Base-by-base conservation (phyloP, 2,797 vertebrate genomes). In the Pangasius mekongensis region DNA sequence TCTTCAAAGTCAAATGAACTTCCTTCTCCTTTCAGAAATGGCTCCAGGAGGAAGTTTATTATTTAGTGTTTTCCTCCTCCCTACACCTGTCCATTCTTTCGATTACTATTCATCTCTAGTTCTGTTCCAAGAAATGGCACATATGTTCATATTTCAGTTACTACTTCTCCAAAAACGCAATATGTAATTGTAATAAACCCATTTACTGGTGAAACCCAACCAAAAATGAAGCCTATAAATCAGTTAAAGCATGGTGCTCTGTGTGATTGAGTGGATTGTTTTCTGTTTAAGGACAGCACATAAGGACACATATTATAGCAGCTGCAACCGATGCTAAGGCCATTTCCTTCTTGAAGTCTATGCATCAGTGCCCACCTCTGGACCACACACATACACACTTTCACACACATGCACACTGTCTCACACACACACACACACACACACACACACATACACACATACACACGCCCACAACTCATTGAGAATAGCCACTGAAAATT, bases 401-500 rank as follows among this genome's bases (percentile, higher is more conserved):
- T 67, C 62, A 69, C 67, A 82, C 88, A 77, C 54, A 30, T 47
- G 43, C 43, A 47, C 43, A 47, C 43, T 47, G 6, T 47, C 39
- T 43, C 69, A 87, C 13, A 27, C 39, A 74, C 71, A 54, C 76
- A 54, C 39, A 86, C 56, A 27, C 86, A 83, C 89, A 88, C 71
- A 76, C 71, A 77, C 52, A 27, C 89, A 76, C 86, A 83, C 76
- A 89, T 62, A 87, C 11, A 47, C 9, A 74, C 71, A 56, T 49
- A 54, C 39, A 86, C 56, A 27, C 86, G 62, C 88, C 60, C 83
- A 89, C 80, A 88, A 84, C 91, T 92, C 87, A 88, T 89, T 91
- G 87, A 85, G 84, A 89, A 89, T 90, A 90, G 92, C 92, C 93
- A 93, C 92, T 93, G 94, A 95, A 90, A 91, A 88, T 86, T 88